Percentiles rank a stretch among this genome's conserved stretches.
phyloP scores from a whole-genome alignment of 2,888 invertebrate species.

The Synanthedon formicaeformis region DNA sequence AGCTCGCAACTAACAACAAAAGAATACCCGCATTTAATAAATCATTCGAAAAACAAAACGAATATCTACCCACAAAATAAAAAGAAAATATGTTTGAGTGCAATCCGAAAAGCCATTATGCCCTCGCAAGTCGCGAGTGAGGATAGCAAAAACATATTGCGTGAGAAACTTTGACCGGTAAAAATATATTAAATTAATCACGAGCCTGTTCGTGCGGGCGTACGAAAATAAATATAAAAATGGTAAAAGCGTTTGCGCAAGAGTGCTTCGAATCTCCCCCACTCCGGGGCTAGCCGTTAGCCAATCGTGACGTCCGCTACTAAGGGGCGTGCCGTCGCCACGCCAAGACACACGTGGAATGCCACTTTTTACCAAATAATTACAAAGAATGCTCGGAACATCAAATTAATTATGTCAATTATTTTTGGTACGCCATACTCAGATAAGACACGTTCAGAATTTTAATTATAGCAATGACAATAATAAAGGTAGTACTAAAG shows the following conservation, averaged over 20 bases:
- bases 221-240: slow-evolving; percentile 32
- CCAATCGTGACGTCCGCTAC: slow-evolving; percentile 27
- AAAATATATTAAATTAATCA: slow-evolving; percentile 65
- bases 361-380: slow-evolving; percentile 41
- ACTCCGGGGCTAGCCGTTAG: slow-evolving; percentile 7
- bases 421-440: slow-evolving; percentile 21
- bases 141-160: slow-evolving; percentile 40
- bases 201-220: slow-evolving; percentile 33
- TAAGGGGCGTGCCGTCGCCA: slow-evolving; percentile 26
- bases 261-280: slow-evolving; percentile 27
- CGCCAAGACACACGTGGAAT: slow-evolving; percentile 16
- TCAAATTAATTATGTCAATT: slow-evolving; percentile 50
- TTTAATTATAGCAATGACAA: slow-evolving; percentile 23
- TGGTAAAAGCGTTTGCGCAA: slow-evolving; percentile 22
- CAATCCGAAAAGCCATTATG: too few species aligned
- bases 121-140: slow-evolving; percentile 15
- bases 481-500: not conserved
- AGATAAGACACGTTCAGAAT: slow-evolving; percentile 18
- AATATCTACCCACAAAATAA: too few species aligned
- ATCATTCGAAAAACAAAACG: not conserved
- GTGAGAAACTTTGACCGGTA: slow-evolving; percentile 43
- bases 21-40: not conserved
- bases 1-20: not conserved
- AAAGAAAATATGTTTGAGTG: too few species aligned
- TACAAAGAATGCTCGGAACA: slow-evolving; percentile 30